phyloP scores from a whole-genome alignment of 2,113 vertebrate genomes.

The Ploceus nigricollis region DNA sequence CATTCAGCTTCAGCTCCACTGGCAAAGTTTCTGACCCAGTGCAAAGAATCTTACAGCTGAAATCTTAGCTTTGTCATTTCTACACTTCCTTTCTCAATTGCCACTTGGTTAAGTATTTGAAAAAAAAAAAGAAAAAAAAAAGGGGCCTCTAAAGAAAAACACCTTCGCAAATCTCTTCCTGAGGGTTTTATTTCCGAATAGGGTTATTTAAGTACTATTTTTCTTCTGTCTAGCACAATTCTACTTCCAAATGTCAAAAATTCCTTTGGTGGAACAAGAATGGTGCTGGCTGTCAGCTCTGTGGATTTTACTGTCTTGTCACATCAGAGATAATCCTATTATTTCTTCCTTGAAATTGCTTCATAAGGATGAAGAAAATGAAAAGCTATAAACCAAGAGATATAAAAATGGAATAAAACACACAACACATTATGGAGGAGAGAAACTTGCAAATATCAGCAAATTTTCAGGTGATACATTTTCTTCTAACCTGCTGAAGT shows the following conservation, averaged over 20 bases:
- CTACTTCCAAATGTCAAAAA: slow-evolving; percentile 28
- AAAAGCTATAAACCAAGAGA: slow-evolving; percentile 23
- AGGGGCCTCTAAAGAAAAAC: not conserved
- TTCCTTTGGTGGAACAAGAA: not conserved
- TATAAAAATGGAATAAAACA: not conserved
- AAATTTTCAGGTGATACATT: not conserved
- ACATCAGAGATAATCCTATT: slow-evolving; percentile 40
- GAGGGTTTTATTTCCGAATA: not conserved
- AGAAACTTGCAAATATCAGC: not conserved
- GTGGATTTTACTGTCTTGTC: slow-evolving; percentile 22
- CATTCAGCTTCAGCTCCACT: not conserved
- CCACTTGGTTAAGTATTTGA: not conserved
- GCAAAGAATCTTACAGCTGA: not conserved
- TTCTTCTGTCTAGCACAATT: not conserved
- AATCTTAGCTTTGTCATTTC: not conserved
- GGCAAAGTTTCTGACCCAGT: not conserved
- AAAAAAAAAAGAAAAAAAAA: not conserved
- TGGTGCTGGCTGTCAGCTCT: not conserved
- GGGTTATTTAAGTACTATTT: not conserved
- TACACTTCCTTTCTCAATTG: not conserved
- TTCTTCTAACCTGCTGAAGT: not conserved
- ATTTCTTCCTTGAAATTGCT: not conserved
- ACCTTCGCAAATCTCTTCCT: not conserved
- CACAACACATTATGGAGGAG: not conserved
- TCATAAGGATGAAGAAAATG: slow-evolving; percentile 22